Conservation (phyloP, 2,113 vertebrate genomes). For the Psilopsiagon aymara region DNA sequence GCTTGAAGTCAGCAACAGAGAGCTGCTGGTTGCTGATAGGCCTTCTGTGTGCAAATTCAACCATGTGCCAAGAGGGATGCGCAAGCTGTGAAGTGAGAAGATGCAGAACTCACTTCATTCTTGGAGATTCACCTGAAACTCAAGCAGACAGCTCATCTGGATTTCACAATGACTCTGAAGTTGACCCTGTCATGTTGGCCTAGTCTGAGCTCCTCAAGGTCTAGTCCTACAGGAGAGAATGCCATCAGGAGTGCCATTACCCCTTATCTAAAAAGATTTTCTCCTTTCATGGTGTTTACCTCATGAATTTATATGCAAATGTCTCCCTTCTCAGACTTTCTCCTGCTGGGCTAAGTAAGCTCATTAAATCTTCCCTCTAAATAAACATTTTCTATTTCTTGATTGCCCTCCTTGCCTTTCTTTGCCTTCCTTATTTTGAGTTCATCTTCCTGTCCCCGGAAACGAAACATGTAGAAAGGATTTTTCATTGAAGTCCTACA, state of each 20-base stretch:
- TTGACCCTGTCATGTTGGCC: background rate
- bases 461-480: background rate
- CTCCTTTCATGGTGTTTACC: background rate
- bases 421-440: background rate
- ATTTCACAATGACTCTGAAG: background rate
- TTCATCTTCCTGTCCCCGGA: background rate
- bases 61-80: background rate
- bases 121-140: background rate
- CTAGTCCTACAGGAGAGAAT: background rate
- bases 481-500: background rate
- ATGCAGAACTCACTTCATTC: background rate
- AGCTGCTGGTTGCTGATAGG: background rate
- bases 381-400: background rate
- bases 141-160: background rate
- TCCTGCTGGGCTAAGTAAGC: background rate
- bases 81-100: background rate
- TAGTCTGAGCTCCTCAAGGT: background rate
- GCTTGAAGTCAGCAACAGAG: background rate
- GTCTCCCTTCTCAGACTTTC: background rate
- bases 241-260: background rate
- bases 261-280: background rate
- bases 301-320: background rate
- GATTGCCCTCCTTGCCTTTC: background rate
- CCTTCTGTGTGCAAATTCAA: background rate
- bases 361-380: background rate